Percentiles rank a stretch among this genome's conserved stretches.
These are phyloP conservation scores for Parauchenoglanis ngamensis DNA, from an alignment of 2,797 vertebrate genomes.

Conservation along the genomic window DNA sequence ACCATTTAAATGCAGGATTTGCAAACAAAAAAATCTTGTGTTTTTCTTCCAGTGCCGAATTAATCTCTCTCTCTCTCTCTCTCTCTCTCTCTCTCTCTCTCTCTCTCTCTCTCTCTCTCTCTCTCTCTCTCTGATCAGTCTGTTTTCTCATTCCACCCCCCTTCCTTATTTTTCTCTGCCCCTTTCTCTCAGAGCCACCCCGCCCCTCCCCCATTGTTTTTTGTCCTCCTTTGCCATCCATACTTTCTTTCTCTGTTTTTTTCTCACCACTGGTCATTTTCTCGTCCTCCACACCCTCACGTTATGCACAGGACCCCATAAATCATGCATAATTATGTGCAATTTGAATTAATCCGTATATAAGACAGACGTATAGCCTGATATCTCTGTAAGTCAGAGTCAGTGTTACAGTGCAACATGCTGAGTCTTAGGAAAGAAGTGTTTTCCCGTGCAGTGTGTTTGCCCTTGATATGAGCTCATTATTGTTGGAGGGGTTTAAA, in stretches of 20 bases:
- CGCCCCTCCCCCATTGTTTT: conserved; percentile 56
- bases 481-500: conserved; percentile 48
- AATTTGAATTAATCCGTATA: not conserved
- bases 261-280: conserved; percentile 39
- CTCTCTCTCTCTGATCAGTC: not conserved
- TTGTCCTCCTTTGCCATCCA: conserved; percentile 56
- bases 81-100: not conserved
- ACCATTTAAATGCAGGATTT: not conserved
- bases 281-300: conserved; percentile 16
- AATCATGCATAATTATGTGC: conserved; percentile 17
- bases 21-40: not conserved
- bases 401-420: not conserved
- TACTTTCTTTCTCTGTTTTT: conserved; percentile 53
- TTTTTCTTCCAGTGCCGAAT: not conserved
- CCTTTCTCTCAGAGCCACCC: conserved; percentile 31
- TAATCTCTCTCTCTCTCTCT: not conserved
- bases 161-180: conserved; percentile 22
- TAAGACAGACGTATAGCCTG: not conserved
- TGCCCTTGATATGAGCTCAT: conserved; percentile 55
- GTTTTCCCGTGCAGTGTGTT: conserved; percentile 60
- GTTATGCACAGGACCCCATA: conserved; percentile 7
- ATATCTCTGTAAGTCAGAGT: conserved; percentile 20
- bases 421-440: conserved; percentile 32
- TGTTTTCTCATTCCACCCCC: conserved; percentile 15
- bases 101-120: not conserved